phyloP scores from a whole-genome alignment of 2,888 invertebrate species.

The Ormyrus thymus region DNA sequence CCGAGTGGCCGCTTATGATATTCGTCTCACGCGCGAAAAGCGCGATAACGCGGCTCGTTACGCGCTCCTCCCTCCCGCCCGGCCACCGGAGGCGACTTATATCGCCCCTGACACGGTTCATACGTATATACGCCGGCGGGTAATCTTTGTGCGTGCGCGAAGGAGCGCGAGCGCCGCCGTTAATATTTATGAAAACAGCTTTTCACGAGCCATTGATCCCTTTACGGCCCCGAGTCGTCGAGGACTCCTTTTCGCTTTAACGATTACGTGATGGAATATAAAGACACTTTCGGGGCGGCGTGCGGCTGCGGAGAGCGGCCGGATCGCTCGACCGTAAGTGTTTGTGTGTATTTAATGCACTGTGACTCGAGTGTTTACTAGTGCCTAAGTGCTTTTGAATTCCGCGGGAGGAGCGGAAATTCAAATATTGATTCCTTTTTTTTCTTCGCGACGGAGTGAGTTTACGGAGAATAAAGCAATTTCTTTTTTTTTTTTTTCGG shows the following conservation, averaged over 20 bases:
- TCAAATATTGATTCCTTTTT: too few species aligned
- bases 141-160: conserved; percentile 6
- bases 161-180: conserved; percentile 7
- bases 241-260: conserved; percentile 14
- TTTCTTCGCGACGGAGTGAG: too few species aligned
- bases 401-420: too few species aligned
- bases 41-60: conserved; percentile 64
- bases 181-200: conserved; percentile 55
- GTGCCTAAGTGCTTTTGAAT: too few species aligned
- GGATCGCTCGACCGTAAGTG: background rate
- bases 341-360: background rate
- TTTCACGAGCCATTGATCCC: conserved; percentile 29
- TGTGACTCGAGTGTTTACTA: too few species aligned
- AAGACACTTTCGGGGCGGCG: background rate
- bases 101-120: conserved; percentile 59
- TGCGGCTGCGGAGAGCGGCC: background rate
- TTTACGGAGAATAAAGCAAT: too few species aligned
- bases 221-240: background rate
- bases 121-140: conserved; percentile 14
- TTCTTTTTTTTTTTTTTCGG: too few species aligned
- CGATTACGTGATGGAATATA: conserved; percentile 11
- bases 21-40: conserved; percentile 68
- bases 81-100: conserved; percentile 43
- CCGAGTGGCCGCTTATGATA: conserved; percentile 52
- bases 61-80: conserved; percentile 34